Percentiles rank a stretch among this genome's conserved stretches.
Evolutionary conservation across 1,140 invertebrate genomes (phyloP).

Genomic region (Pseudomyrmex pallidus): DNA sequence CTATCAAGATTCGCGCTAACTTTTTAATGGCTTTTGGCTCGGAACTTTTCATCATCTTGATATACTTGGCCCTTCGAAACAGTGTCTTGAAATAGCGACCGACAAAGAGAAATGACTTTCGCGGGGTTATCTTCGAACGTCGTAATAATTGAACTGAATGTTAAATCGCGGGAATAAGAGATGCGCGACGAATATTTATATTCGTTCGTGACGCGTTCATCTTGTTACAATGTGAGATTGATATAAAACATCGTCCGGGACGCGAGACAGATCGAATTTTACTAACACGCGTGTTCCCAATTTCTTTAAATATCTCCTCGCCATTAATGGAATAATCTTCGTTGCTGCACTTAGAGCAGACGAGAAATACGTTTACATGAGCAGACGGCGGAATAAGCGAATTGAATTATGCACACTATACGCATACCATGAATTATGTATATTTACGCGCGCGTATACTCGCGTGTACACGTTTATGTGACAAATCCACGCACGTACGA

Average conservation of each 20-base stretch:
- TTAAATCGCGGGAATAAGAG: neutral
- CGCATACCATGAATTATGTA: neutral
- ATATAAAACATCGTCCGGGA: neutral
- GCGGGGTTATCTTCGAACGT: conserved; percentile 2
- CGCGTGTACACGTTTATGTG: neutral
- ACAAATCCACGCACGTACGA: neutral
- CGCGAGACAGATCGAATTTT: neutral
- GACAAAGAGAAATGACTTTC: conserved; percentile 38
- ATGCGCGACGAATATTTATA: conserved; percentile 10
- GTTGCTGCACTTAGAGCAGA: neutral
- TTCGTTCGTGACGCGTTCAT: neutral
- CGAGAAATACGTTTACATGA: neutral
- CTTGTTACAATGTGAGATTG: neutral
- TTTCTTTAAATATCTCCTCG: neutral
- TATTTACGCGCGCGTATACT: neutral
- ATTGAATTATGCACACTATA: neutral
- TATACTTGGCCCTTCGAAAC: conserved; percentile 44
- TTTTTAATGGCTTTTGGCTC: conserved; percentile 48
- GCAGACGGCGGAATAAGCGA: neutral
- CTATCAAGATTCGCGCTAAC: conserved; percentile 43
- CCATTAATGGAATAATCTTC: neutral
- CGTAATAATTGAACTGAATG: conserved; percentile 30
- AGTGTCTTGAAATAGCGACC: conserved; percentile 39
- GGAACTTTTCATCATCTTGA: conserved; percentile 57
- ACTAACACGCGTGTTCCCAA: neutral